phyloP scores from a whole-genome alignment of 2,888 invertebrate species.

The Cephus rjabovi region DNA sequence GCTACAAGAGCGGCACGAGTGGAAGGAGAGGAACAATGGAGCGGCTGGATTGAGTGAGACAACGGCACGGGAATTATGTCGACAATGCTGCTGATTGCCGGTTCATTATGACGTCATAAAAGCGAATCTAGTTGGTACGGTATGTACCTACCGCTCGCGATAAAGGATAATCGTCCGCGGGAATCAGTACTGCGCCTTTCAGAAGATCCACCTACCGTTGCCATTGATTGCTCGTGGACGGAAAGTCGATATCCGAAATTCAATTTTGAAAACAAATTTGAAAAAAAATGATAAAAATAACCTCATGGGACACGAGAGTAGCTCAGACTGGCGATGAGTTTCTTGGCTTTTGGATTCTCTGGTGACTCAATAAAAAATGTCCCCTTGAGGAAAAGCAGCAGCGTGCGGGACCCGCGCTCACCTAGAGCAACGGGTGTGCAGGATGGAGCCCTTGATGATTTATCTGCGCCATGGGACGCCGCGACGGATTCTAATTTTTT shows the following conservation, averaged over 20 bases:
- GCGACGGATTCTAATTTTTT: conserved; percentile 6
- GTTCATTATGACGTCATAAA: conserved; percentile 66
- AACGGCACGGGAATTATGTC: conserved; percentile 63
- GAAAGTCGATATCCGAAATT: conserved; percentile 10
- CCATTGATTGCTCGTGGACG: too few relatives aligned
- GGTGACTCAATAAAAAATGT: neutral
- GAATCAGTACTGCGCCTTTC: conserved; percentile 35
- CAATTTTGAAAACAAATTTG: conserved; percentile 9
- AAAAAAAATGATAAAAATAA: conserved; percentile 8
- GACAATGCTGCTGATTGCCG: conserved; percentile 65
- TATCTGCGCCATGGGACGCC: conserved; percentile 53
- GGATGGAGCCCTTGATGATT: conserved; percentile 39
- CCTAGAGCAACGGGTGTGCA: neutral
- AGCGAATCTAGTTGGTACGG: conserved; percentile 59
- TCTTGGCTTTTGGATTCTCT: too few relatives aligned
- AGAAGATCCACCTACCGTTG: conserved; percentile 10
- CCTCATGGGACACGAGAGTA: neutral
- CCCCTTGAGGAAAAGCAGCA: neutral
- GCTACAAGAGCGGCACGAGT: conserved; percentile 20
- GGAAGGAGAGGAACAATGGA: conserved; percentile 30
- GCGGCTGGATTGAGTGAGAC: conserved; percentile 51
- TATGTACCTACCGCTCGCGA: conserved; percentile 47
- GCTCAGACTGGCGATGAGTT: too few relatives aligned
- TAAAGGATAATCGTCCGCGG: conserved; percentile 54
- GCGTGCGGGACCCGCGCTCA: neutral